Evolutionary conservation across 2,113 vertebrate genomes (phyloP).

Genomic region (Solea senegalensis): DNA sequence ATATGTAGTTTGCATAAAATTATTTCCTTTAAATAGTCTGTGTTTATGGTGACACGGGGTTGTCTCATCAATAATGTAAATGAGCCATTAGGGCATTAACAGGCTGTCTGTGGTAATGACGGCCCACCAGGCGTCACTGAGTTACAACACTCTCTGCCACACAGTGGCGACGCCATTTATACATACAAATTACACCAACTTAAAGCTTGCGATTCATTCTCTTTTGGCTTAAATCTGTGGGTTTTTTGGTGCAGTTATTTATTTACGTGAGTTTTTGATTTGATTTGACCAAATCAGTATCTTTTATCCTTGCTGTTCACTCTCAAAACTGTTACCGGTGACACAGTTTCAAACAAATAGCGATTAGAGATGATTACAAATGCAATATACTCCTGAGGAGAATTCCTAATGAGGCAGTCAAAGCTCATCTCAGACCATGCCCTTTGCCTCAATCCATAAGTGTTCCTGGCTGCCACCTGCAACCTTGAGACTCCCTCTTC

Average conservation of each 20-base stretch:
- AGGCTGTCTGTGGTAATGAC: conserved; percentile 91
- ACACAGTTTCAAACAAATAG: conserved; percentile 44
- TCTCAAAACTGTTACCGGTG: conserved; percentile 12
- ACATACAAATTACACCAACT: conserved; percentile 37
- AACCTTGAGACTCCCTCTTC: conserved; percentile 78
- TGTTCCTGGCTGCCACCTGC: conserved; percentile 70
- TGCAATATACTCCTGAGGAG: conserved; percentile 43
- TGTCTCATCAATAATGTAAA: conserved; percentile 99
- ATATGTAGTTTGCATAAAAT: conserved; percentile 99
- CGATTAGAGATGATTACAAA: conserved; percentile 52
- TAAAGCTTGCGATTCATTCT: background rate
- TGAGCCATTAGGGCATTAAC: conserved; percentile 88
- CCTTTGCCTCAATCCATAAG: conserved; percentile 72
- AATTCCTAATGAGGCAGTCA: conserved; percentile 62
- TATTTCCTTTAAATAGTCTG: conserved; percentile 93
- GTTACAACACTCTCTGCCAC: conserved; percentile 72
- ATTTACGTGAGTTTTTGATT: conserved; percentile 6
- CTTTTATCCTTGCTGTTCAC: background rate
- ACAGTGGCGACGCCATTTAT: conserved; percentile 49
- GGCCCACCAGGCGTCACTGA: conserved; percentile 81
- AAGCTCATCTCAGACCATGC: conserved; percentile 46
- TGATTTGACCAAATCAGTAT: background rate
- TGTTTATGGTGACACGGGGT: conserved; percentile 94
- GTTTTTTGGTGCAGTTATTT: background rate
- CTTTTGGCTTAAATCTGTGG: conserved; percentile 5